Percentiles rank a stretch among this genome's conserved stretches.
Conservation (phyloP, 2,797 vertebrate species). For the Scyliorhinus canicula region DNA sequence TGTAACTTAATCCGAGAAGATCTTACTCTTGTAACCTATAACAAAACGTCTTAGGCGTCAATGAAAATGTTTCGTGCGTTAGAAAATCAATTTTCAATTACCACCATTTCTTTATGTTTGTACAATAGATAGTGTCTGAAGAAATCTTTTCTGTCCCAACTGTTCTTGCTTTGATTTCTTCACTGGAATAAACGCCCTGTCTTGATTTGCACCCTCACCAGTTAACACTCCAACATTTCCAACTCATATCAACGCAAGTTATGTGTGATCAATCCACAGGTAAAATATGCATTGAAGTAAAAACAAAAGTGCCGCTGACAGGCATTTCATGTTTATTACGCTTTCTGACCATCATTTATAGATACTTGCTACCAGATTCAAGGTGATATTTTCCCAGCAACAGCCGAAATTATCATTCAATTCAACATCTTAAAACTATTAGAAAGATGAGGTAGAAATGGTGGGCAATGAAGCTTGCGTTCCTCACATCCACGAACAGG, state of each 20-base stretch:
- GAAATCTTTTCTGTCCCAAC: constrained; percentile 28
- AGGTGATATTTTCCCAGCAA: background rate
- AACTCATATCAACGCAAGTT: background rate
- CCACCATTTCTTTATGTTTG: constrained; percentile 8
- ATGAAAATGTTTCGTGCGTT: constrained; percentile 14
- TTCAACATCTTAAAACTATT: background rate
- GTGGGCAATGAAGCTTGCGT: background rate
- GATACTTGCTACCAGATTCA: constrained; percentile 2
- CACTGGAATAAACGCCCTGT: background rate
- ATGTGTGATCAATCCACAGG: background rate
- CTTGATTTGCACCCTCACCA: background rate
- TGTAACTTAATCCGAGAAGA: constrained; percentile 23
- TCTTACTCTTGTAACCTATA: constrained; percentile 27
- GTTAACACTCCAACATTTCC: background rate
- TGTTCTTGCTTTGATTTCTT: background rate
- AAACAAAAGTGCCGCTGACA: background rate
- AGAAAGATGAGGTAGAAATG: background rate
- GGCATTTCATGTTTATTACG: background rate
- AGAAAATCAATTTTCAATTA: constrained; percentile 36
- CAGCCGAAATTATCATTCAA: background rate
- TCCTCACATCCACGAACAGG: background rate
- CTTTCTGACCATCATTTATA: background rate
- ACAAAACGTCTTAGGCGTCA: constrained; percentile 15
- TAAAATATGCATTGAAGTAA: background rate
- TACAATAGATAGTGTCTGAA: constrained; percentile 25